Percentiles rank a stretch among this genome's conserved stretches.
These are phyloP conservation scores for Ophion costatus DNA, from an alignment of 2,888 invertebrate species.

Conservation along the genomic window DNA sequence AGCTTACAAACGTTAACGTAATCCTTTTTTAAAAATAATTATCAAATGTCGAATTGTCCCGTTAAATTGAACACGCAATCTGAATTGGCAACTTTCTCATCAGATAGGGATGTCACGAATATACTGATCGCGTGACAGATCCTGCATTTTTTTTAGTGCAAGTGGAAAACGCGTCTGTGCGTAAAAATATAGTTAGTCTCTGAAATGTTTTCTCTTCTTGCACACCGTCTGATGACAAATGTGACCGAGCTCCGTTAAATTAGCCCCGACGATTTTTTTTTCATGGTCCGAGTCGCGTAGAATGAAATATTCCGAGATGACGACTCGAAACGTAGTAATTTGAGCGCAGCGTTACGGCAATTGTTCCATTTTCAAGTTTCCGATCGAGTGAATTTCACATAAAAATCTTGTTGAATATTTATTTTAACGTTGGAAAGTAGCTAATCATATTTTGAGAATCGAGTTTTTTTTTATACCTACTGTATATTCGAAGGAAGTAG, in stretches of 20 bases:
- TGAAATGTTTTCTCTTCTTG: slow-evolving; percentile 34
- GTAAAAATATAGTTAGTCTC: slow-evolving; percentile 44
- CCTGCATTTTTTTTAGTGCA: slow-evolving; percentile 27
- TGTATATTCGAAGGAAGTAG: neutral
- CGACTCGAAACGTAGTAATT: slow-evolving; percentile 38
- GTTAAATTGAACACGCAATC: slow-evolving; percentile 34
- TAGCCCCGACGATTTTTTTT: slow-evolving; percentile 51
- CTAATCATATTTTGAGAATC: neutral
- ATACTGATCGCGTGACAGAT: slow-evolving; percentile 47
- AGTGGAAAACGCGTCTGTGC: slow-evolving; percentile 49
- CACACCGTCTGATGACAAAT: slow-evolving; percentile 5
- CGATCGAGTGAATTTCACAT: slow-evolving; percentile 15
- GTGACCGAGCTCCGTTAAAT: slow-evolving; percentile 64
- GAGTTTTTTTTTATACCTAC: neutral
- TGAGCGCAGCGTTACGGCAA: slow-evolving; percentile 45
- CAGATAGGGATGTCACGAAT: slow-evolving; percentile 1
- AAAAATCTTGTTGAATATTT: neutral
- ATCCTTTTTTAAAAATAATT: neutral
- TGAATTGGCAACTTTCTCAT: slow-evolving; percentile 52
- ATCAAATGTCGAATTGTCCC: slow-evolving; percentile 1
- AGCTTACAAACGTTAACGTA: slow-evolving; percentile 1
- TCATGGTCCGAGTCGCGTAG: slow-evolving; percentile 55
- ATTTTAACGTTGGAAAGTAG: neutral
- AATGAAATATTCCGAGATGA: slow-evolving; percentile 11
- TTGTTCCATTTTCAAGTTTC: slow-evolving; percentile 39